Evolutionary conservation across 2,888 invertebrate genomes (phyloP).

Genomic region (Clanis bilineata): DNA sequence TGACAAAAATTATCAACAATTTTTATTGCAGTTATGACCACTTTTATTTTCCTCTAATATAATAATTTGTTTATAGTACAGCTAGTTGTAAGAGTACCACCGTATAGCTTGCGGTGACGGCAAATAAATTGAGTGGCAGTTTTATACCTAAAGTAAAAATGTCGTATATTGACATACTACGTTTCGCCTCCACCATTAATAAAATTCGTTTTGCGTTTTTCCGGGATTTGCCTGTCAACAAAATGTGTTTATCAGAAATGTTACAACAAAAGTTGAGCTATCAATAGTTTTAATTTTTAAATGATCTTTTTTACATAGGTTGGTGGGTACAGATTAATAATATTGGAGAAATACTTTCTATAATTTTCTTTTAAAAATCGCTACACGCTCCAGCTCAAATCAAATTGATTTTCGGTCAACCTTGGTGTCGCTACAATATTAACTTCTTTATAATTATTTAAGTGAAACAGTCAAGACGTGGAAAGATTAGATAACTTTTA

Average conservation of each 20-base stretch:
- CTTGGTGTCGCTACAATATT: too few species aligned
- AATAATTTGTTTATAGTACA: not conserved
- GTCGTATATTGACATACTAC: slow-evolving; percentile 50
- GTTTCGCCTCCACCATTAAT: slow-evolving; percentile 49
- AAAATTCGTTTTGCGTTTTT: slow-evolving; percentile 47
- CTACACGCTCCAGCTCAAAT: too few species aligned
- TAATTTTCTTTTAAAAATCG: too few species aligned
- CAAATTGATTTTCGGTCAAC: too few species aligned
- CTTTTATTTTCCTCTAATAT: too few species aligned
- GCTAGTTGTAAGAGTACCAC: not conserved
- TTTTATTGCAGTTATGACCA: too few species aligned
- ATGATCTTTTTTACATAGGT: too few species aligned
- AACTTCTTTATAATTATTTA: too few species aligned
- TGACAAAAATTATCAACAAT: not conserved
- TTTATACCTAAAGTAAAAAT: slow-evolving; percentile 48
- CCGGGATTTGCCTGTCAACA: slow-evolving; percentile 45
- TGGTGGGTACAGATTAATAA: too few species aligned
- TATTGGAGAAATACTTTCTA: too few species aligned
- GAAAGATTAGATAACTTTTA: too few species aligned
- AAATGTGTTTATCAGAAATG: not conserved
- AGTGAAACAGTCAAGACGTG: too few species aligned
- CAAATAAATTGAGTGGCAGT: slow-evolving; percentile 48
- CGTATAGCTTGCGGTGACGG: slow-evolving; percentile 40
- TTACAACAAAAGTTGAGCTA: not conserved
- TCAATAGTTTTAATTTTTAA: not conserved